Percentiles rank a stretch among this genome's conserved stretches.
Evolutionary conservation across 2,888 invertebrate species (phyloP).

Genomic region (Malacosoma neustria): DNA sequence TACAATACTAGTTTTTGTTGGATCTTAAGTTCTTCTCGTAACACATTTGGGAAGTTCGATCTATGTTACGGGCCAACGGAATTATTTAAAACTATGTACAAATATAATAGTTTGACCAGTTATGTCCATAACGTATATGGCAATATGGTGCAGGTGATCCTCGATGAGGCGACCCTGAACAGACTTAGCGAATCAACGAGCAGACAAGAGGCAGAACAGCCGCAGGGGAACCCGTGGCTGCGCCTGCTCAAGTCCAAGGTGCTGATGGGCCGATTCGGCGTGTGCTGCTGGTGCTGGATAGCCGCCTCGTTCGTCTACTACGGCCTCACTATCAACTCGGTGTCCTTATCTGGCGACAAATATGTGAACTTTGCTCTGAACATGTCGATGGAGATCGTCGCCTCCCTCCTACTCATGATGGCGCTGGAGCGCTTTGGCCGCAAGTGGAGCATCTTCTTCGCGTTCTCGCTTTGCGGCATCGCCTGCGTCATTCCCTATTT

Average conservation of each 20-base stretch:
- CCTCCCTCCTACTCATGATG: constrained; percentile 60
- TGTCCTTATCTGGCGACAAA: constrained; percentile 81
- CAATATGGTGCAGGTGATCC: constrained; percentile 27
- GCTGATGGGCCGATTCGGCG: constrained; percentile 36
- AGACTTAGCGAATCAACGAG: constrained; percentile 19
- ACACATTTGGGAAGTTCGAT: too few relatives aligned
- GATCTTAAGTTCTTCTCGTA: too few relatives aligned
- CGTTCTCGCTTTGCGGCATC: constrained; percentile 48
- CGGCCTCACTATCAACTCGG: constrained; percentile 85
- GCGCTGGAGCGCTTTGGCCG: constrained; percentile 56
- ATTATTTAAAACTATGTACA: too few relatives aligned
- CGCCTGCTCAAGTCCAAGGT: constrained; percentile 35
- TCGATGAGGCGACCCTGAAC: constrained; percentile 39
- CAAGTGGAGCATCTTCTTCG: constrained; percentile 43
- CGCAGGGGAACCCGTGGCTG: constrained; percentile 33
- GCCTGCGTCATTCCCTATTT: constrained; percentile 49
- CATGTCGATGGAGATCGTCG: constrained; percentile 65
- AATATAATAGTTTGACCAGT: too few relatives aligned
- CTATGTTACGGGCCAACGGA: too few relatives aligned
- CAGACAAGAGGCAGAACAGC: constrained; percentile 8
- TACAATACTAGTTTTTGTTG: too few relatives aligned
- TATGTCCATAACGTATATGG: too few relatives aligned
- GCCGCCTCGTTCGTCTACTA: constrained; percentile 86
- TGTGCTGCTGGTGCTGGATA: constrained; percentile 78
- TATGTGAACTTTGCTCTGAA: constrained; percentile 80